phyloP scores from a whole-genome alignment of 2,113 vertebrate species.

The Tetrax tetrax region DNA sequence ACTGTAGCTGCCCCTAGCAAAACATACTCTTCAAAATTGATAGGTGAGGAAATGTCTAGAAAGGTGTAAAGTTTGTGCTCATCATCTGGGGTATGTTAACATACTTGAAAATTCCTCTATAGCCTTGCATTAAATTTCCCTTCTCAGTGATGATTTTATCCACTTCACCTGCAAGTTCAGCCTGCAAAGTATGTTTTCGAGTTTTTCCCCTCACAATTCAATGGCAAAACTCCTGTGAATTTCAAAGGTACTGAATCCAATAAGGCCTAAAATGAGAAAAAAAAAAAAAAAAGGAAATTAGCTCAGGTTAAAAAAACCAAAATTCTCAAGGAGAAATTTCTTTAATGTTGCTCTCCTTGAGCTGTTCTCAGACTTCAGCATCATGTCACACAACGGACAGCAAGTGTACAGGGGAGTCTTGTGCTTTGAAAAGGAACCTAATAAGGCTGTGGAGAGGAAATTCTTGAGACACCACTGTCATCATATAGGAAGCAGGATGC shows the following conservation, averaged over 20 bases:
- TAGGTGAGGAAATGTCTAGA: not conserved
- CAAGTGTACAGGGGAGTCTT: not conserved
- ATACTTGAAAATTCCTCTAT: not conserved
- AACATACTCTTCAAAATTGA: not conserved
- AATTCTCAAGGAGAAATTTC: not conserved
- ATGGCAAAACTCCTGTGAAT: not conserved
- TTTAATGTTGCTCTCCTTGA: not conserved
- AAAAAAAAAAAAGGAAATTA: not conserved
- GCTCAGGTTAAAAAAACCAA: not conserved
- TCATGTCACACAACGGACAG: not conserved
- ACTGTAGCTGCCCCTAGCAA: not conserved
- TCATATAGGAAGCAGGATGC: constrained; percentile 39
- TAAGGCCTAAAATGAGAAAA: not conserved
- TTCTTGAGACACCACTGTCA: constrained; percentile 17
- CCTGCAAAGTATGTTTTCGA: rapidly evolving
- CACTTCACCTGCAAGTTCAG: not conserved
- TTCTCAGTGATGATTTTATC: not conserved
- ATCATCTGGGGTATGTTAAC: not conserved
- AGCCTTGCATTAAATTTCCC: not conserved
- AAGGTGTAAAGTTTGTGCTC: not conserved
- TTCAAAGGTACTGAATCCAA: not conserved
- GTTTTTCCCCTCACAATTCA: not conserved
- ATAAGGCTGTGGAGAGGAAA: not conserved
- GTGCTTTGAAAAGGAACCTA: not conserved
- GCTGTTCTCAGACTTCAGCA: not conserved